Evolutionary conservation across 2,888 invertebrate genomes (phyloP).

Genomic region (Meghimatium bilineatum): DNA sequence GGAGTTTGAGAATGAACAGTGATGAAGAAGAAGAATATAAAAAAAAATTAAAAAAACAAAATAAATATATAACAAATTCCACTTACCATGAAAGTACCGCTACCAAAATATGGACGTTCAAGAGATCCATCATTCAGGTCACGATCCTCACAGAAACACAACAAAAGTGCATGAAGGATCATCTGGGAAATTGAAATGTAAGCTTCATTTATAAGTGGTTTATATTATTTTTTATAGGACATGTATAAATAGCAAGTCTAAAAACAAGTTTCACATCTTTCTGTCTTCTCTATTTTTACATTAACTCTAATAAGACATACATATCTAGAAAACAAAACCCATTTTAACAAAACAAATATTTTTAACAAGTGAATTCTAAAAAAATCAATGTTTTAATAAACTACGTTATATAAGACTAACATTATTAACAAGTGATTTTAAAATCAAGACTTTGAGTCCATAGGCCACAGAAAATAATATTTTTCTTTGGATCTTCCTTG

Average conservation of each 20-base stretch:
- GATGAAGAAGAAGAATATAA: no score
- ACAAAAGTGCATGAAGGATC: conserved; percentile 93
- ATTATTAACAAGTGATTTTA: no score
- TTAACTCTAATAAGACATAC: neutral
- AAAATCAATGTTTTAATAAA: no score
- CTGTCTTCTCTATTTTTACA: neutral
- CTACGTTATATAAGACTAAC: no score
- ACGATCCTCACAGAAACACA: conserved; percentile 95
- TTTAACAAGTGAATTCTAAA: neutral
- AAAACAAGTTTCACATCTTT: neutral
- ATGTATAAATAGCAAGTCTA: no score
- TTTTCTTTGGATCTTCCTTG: no score
- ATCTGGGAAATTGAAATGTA: conserved; percentile 82
- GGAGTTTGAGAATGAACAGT: no score
- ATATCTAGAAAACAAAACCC: neutral
- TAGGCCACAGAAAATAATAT: no score
- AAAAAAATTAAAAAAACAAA: no score
- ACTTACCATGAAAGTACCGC: conserved; percentile 74
- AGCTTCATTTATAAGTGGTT: neutral
- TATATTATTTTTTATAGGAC: neutral
- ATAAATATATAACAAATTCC: no score
- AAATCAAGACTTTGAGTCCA: no score
- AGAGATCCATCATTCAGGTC: conserved; percentile 84
- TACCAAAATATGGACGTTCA: conserved; percentile 76
- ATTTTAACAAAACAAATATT: neutral